Base-by-base conservation (phyloP, 2,888 invertebrate species). In the Dryobota labecula region DNA sequence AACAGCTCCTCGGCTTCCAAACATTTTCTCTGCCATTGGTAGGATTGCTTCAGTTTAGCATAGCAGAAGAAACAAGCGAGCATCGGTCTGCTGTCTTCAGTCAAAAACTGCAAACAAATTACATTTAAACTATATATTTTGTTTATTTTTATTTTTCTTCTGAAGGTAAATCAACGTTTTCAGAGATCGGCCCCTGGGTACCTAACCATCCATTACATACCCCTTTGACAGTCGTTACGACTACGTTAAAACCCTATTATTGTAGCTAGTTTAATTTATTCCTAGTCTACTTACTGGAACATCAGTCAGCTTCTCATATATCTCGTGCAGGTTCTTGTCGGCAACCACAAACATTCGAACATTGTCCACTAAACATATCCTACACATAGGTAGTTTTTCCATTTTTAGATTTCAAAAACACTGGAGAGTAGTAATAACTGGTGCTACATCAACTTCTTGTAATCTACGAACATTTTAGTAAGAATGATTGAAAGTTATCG, bases 1-100 rank as follows among this genome's bases (percentile, higher is more conserved):
- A 93, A 80, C 0, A 89, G 2, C 2, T 78, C 56, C 20, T 91
- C 88, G 0, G 90, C 86, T 8, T 76, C 78, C 1, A 74, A 7
- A 0, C 91, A 89, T 58, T 83, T 86, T 7, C 73, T 57, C 38
- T 79, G 80, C 2, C 92, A 84, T 1, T 43, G 53, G 13, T 80
- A 60, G 18, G 88, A 87, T 51, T 86, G 87, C 30, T 76, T 86
- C 0, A 93, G 83, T n/a, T 86, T 76, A 0, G 84, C 67, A 18
- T 80, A 79, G 71, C 93, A 93, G 4, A 92, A 61, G 15, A 53
- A 49, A 30, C 60, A 60, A 30, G 60, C 27, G 0, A 27, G 20
- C 5, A 20, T 27, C 0, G 60, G 49, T 27, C 15, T 49, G 5
- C 60, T 47, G 27, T 60, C 60, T 49, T 49, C 60, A 70, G 58